phyloP scores from a whole-genome alignment of 2,113 vertebrate genomes.

The Mungos mungo region DNA sequence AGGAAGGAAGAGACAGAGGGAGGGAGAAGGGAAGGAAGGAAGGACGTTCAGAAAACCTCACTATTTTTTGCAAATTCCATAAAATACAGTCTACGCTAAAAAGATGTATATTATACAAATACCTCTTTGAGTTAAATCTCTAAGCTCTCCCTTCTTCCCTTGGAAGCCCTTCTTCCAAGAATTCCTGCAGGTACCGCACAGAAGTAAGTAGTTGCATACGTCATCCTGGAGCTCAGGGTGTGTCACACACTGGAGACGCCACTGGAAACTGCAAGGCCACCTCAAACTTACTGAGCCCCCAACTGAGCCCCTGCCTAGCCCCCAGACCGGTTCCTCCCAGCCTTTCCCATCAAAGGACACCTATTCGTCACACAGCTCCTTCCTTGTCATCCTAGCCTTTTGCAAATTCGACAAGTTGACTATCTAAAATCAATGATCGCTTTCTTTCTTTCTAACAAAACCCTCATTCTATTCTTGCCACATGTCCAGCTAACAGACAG shows the following conservation, averaged over 20 bases:
- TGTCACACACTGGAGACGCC: neutral
- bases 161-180: neutral
- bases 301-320: neutral
- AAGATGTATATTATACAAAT: neutral
- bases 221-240: neutral
- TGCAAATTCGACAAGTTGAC: neutral
- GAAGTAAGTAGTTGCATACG: neutral
- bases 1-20: neutral
- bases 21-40: neutral
- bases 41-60: neutral
- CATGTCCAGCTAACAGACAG: neutral
- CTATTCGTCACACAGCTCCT: neutral
- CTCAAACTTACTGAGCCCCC: neutral
- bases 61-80: conserved; percentile 6
- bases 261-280: neutral
- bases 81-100: conserved; percentile 5
- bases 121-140: neutral
- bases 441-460: neutral
- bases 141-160: neutral
- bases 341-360: neutral
- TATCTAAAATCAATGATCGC: neutral
- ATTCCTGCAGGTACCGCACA: neutral
- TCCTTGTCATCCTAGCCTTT: neutral
- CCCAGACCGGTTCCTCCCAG: neutral
- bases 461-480: neutral